Evolutionary conservation across 1,140 invertebrate genomes (phyloP), one percentile per base, ranked within the genome.

Genomic region (Holcopasites calliopsidis): DNA sequence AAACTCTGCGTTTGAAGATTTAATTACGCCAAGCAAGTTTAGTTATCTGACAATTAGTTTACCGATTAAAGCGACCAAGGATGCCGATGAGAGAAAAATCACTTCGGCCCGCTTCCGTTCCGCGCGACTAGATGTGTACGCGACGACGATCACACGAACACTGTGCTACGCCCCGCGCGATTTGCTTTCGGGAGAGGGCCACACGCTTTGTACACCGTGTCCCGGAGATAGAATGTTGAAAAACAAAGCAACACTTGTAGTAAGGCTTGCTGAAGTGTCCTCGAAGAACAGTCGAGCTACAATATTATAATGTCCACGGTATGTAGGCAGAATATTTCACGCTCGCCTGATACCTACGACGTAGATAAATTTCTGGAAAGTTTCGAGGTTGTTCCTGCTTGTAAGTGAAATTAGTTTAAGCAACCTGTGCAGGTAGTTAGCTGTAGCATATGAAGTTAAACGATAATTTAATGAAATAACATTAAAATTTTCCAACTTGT

Each of bases 101-200:
- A 42, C 58, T 11, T 40, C 57, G 40, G 21, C n/a, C 26, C 18
- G 28, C 10, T 47, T 47, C 11, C 16, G 44, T 47, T 47, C n/a
- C 10, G 16, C n/a, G n/a, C 7, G 26, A 44, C 40, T 18, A 62
- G 26, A 44, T 44, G 40, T 49, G 33, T 50, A 23, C 62, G 31
- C 31, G 31, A 38, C 18, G 38, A 1, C 11, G 4, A 10, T 21
- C 26, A n/a, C 21, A 44, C 6, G 18, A 13, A 40, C 35, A 54
- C 23, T 0, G 10, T 55, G 23, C 23, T 47, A 44, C 23, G 33
- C 1, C 28, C 13, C 40, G 66, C 52, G 42, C 18, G 38, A 69
- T 57, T 69, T 69, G 66, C 57, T 69, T 57, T 57, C 38, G 13
- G 21, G 18, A 13, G 23, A 68, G 38, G 57, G 23, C 35, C n/a